Evolutionary conservation across 2,797 vertebrate species (phyloP).

Genomic region (Ctenochaetus hawaiiensis): DNA sequence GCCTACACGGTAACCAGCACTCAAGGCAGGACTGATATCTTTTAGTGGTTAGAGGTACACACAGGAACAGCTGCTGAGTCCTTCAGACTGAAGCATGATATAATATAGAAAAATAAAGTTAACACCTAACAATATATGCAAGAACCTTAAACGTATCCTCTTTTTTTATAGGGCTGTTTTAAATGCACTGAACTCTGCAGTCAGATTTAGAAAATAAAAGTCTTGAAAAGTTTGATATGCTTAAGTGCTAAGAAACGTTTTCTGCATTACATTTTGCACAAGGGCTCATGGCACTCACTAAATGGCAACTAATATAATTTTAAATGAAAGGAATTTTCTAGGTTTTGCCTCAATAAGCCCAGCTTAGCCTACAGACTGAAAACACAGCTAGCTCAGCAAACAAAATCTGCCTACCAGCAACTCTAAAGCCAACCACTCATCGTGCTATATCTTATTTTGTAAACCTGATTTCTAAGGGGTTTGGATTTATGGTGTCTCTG

Average conservation of each 20-base stretch:
- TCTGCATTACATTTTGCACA: background rate
- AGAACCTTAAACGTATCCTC: background rate
- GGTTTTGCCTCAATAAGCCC: background rate
- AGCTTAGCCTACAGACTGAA: background rate
- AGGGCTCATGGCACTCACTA: background rate
- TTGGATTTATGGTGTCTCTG: too few relatives aligned
- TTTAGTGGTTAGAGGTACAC: constrained; percentile 39
- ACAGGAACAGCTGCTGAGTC: constrained; percentile 53
- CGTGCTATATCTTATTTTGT: background rate
- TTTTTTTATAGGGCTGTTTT: too few relatives aligned
- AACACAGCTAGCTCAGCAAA: background rate
- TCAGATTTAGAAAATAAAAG: background rate
- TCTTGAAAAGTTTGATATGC: background rate
- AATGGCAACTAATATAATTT: background rate
- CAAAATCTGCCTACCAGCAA: background rate
- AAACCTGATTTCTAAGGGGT: background rate
- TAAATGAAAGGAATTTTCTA: background rate
- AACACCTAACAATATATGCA: background rate
- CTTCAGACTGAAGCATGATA: constrained; percentile 12
- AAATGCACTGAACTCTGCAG: background rate
- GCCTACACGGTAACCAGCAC: constrained; percentile 35
- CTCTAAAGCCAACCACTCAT: background rate
- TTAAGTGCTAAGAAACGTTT: too few relatives aligned
- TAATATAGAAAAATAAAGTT: background rate
- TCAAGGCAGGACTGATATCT: constrained; percentile 65